Conservation (phyloP, 2,888 invertebrate genomes). For the Baccha elongata region DNA sequence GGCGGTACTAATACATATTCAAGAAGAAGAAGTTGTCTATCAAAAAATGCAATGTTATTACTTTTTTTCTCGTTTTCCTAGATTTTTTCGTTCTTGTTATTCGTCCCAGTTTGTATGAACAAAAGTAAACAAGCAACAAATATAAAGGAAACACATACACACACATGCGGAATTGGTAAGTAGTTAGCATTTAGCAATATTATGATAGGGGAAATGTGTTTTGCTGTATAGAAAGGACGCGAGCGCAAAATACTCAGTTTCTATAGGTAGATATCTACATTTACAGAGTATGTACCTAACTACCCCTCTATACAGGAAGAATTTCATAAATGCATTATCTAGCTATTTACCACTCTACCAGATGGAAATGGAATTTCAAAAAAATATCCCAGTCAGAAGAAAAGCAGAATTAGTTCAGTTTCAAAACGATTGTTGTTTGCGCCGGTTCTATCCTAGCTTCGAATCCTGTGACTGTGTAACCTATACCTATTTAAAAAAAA, state of each 20-base stretch:
- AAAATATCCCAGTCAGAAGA: slow-evolving; percentile 19
- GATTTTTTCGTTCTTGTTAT: too few species aligned
- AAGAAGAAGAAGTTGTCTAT: too few species aligned
- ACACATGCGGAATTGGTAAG: too few species aligned
- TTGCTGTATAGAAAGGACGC: slow-evolving; percentile 17
- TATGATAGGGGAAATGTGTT: not conserved
- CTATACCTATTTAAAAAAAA: not conserved
- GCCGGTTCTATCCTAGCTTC: slow-evolving; percentile 17
- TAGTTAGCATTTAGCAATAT: too few species aligned
- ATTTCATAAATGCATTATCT: not conserved
- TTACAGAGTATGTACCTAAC: not conserved
- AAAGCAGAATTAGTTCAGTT: slow-evolving; percentile 17
- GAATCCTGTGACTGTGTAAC: not conserved
- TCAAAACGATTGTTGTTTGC: slow-evolving; percentile 25
- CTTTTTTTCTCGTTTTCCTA: too few species aligned
- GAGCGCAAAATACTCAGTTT: slow-evolving; percentile 30
- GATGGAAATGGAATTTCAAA: slow-evolving; percentile 1
- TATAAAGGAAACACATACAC: too few species aligned
- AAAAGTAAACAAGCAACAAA: too few species aligned
- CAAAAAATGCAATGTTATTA: too few species aligned
- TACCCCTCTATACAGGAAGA: slow-evolving; percentile 4
- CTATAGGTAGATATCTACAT: not conserved
- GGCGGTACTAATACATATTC: too few species aligned
- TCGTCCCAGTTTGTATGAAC: too few species aligned
- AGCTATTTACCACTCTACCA: not conserved